Evolutionary conservation across 2,888 invertebrate genomes (phyloP).

Genomic region (Scaptomyza polygonia): DNA sequence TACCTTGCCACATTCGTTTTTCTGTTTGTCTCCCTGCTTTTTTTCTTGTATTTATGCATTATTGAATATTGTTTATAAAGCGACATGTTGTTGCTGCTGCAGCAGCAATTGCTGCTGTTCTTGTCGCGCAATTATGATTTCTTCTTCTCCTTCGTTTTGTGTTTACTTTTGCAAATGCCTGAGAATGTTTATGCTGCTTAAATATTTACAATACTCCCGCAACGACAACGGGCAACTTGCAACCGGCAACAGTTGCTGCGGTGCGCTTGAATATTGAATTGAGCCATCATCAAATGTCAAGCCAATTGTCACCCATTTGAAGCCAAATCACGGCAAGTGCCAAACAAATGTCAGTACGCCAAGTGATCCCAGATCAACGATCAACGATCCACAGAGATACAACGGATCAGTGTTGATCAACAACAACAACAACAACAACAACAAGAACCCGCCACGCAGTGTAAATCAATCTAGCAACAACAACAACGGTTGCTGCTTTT

Average conservation of each 20-base stretch:
- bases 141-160: too few relatives aligned
- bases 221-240: constrained; percentile 27
- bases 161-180: constrained; percentile 56
- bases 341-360: constrained; percentile 62
- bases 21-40: background rate
- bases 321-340: constrained; percentile 70
- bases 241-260: constrained; percentile 3
- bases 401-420: constrained; percentile 21
- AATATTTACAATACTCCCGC: constrained; percentile 64
- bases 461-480: constrained; percentile 26
- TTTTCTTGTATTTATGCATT: constrained; percentile 62
- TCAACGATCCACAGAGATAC: background rate
- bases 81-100: constrained; percentile 54
- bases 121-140: constrained; percentile 62
- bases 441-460: constrained; percentile 38
- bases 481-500: constrained; percentile 1
- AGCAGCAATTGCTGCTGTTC: constrained; percentile 14
- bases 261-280: constrained; percentile 43
- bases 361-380: constrained; percentile 40
- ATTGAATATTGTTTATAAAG: constrained; percentile 79
- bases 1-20: constrained; percentile 41
- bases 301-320: constrained; percentile 67
- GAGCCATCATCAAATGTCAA: constrained; percentile 58
- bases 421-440: constrained; percentile 12
- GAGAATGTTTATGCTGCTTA: constrained; percentile 59